Evolutionary conservation across 2,888 invertebrate species (phyloP).

Genomic region (Pyrrhosoma nymphula): DNA sequence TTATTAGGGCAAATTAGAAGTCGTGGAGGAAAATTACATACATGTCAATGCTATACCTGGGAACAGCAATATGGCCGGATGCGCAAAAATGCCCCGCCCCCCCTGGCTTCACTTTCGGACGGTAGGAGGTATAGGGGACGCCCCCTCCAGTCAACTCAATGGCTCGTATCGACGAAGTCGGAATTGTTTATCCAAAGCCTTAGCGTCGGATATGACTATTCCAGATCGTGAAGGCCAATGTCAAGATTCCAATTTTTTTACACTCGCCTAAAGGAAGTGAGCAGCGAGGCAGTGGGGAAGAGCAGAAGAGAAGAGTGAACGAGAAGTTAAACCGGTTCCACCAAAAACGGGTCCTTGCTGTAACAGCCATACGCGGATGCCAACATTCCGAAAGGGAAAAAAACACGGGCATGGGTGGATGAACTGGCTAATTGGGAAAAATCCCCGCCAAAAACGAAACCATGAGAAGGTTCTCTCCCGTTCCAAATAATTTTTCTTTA

Average conservation of each 20-base stretch:
- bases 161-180: neutral
- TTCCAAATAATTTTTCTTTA: neutral
- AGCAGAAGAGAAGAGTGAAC: neutral
- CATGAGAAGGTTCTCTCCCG: neutral
- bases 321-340: conserved; percentile 51
- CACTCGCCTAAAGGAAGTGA: neutral
- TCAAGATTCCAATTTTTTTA: conserved; percentile 29
- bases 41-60: too few relatives aligned
- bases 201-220: neutral
- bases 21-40: too few relatives aligned
- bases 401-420: conserved; percentile 25
- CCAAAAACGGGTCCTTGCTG: conserved; percentile 41
- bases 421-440: conserved; percentile 6
- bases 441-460: neutral
- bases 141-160: too few relatives aligned
- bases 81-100: too few relatives aligned
- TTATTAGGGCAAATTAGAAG: too few relatives aligned
- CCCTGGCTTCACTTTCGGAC: too few relatives aligned
- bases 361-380: conserved; percentile 44
- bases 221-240: conserved; percentile 40
- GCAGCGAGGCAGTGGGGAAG: neutral
- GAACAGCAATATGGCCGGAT: too few relatives aligned
- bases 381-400: conserved; percentile 14
- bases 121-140: too few relatives aligned
- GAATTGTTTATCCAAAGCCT: conserved; percentile 20